Evolutionary conservation across 64 coral and sea anemone genomes (phyloP), one percentile per base, ranked within the genome.

Genomic region (Anthopleura sola): DNA sequence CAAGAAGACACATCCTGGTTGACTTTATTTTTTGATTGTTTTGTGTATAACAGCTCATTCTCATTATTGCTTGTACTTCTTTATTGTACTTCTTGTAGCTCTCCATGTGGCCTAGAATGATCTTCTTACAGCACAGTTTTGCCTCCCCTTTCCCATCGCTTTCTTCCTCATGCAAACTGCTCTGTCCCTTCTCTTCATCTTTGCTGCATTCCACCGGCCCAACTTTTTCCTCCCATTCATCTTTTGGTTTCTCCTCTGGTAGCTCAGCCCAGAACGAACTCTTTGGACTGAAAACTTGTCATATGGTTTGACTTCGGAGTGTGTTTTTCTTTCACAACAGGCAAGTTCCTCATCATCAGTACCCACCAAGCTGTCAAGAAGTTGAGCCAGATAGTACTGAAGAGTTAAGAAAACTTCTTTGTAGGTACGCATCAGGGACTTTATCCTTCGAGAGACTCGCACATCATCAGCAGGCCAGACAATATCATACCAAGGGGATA

Each of bases 41-140:
- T 62, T 10, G 21, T 26, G 23, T 26, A 26, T 26, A 5, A 62
- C 21, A 13, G 50, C 7, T 53, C 12, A 12, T 53, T 53, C 13
- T 20, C 76, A 21, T 6, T 79, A 79, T 8, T 7, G 16, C 15
- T 78, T 78, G 76, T 53, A 78, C 34, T 24, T 23, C 38, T 44
- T 81, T 3, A 13, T 12, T 24, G 46, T n/a, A 44, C 36, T 21
- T 19, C 0, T 21, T 1, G n/a, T n/a, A 0, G 24, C 18, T 26
- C n/a, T 62, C 21, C 7, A 15, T 83, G 82, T 15, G 21, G 32
- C 39, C 58, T 32, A 83, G 55, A 54, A 83, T 31, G 82, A 21
- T 83, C 82, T 83, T 34, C 16, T 53, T 10, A 54, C 82, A 83
- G 82, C 53, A 58, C 82, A 56, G 82, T 60, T 53, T 12, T 56